These are phyloP conservation scores for Triplophysa yarkandensis DNA, from an alignment of 2,797 vertebrate genomes.

Conservation along the genomic window DNA sequence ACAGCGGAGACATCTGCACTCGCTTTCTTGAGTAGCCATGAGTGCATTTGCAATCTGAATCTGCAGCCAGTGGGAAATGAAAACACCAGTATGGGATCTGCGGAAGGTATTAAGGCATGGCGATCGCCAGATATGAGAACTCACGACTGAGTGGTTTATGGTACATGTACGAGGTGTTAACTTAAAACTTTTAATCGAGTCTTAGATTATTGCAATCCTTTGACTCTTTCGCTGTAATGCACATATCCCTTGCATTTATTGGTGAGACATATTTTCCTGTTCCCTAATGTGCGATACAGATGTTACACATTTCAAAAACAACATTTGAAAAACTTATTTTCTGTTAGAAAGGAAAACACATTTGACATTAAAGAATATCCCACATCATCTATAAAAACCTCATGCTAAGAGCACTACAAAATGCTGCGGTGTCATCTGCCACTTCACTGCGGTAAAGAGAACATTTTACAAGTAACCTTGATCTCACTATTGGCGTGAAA, in stretches of 20 bases:
- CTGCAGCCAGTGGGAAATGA: slow-evolving; percentile 50
- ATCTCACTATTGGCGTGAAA: slow-evolving; percentile 54
- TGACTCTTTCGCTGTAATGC: slow-evolving; percentile 56
- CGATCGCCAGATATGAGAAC: slow-evolving; percentile 32
- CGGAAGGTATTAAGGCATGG: slow-evolving; percentile 18
- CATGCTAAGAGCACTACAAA: slow-evolving; percentile 33
- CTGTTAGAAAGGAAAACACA: not conserved
- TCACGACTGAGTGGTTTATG: slow-evolving; percentile 32
- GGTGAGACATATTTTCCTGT: not conserved
- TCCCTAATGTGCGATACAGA: not conserved
- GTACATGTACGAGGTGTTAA: slow-evolving; percentile 11
- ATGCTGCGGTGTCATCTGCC: slow-evolving; percentile 37
- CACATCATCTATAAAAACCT: slow-evolving; percentile 21
- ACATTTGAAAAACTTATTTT: not conserved
- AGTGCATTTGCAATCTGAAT: slow-evolving; percentile 60
- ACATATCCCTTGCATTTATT: not conserved
- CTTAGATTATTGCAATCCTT: slow-evolving; percentile 28
- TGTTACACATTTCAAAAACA: not conserved
- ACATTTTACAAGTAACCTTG: slow-evolving; percentile 53
- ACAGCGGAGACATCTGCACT: slow-evolving; percentile 54
- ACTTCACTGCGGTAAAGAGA: slow-evolving; percentile 51
- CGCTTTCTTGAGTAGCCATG: slow-evolving; percentile 52
- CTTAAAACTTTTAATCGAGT: not conserved
- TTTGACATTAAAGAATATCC: not conserved
- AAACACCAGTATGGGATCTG: slow-evolving; percentile 43